These are phyloP conservation scores for Sebastes alutus DNA, from an alignment of 2,797 vertebrate species.

Conservation along the genomic window DNA sequence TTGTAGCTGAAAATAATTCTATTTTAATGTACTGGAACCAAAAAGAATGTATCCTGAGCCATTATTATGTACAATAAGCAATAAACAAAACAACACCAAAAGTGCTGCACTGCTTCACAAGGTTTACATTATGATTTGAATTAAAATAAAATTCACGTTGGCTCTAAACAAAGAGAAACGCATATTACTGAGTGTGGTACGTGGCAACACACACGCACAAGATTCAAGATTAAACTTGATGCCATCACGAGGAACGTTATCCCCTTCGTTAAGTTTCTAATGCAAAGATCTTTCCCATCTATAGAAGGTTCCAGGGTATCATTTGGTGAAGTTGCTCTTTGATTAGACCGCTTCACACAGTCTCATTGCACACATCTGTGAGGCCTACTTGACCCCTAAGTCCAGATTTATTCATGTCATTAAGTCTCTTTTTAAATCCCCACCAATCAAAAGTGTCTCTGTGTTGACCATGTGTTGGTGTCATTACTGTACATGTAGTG, in stretches of 20 bases:
- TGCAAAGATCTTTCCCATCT: background rate
- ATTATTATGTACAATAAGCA: background rate
- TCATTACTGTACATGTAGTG: conserved; percentile 40
- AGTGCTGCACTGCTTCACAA: background rate
- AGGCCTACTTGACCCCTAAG: conserved; percentile 35
- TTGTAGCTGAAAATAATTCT: background rate
- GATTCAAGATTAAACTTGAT: background rate
- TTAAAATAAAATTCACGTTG: background rate
- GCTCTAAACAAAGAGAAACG: background rate
- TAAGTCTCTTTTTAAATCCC: conserved; percentile 69
- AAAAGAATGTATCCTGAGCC: background rate
- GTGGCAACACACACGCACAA: background rate
- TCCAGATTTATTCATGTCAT: conserved; percentile 67
- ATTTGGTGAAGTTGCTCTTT: conserved; percentile 25
- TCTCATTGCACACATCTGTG: conserved; percentile 55
- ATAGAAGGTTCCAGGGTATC: conserved; percentile 14
- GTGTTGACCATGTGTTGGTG: conserved; percentile 39
- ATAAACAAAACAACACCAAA: background rate
- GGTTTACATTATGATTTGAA: background rate
- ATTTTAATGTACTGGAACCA: background rate
- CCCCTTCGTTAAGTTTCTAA: background rate
- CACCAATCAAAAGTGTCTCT: conserved; percentile 61
- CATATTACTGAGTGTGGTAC: background rate
- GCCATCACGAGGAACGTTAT: background rate
- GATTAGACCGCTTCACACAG: conserved; percentile 49